Base-by-base conservation (phyloP, 2,113 vertebrate species). In the Apodemus speciosus region DNA sequence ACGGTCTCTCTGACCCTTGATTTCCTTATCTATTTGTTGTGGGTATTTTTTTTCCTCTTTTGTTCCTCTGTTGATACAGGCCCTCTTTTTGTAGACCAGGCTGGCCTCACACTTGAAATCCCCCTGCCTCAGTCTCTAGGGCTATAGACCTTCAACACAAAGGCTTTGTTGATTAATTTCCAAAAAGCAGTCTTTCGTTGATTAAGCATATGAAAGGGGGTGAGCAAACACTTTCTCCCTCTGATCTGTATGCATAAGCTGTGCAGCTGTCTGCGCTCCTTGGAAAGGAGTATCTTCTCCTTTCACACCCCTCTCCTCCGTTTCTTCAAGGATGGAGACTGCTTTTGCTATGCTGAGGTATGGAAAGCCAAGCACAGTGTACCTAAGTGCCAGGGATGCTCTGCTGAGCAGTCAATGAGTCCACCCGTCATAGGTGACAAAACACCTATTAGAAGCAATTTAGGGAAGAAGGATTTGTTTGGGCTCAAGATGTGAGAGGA, bases 1-100 rank as follows among this genome's bases (percentile, higher is more conserved):
- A 79, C 38, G 58, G 91, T 71, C 43, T 84, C 69, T 76, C 80
- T 62, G 58, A 93, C 40, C 38, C n/a, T 94, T 6, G 6, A 7
- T 81, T 90, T 85, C 49, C 68, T 93, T 56, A 83, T 64, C 35
- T 93, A 15, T 84, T 91, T 92, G 32, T 51, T 91, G 71, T 49
- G n/a, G 40, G 68, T 91, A 80, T 53, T 73, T 66, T 89, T 77
- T 5, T 27, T n/a, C 35, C 35, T 38, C 32, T 71, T 27, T 38
- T 9, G 8, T n/a, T 53, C 27, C 8, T 53, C 71, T 53, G 3
- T 87, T 56, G 66, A 72, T 18, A 87, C 3, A 87, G 35, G 32
- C 51, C 38, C n/a, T 72, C 15, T 16, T 38, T 72, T 87, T 40
- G 4, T 30, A 56, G 21, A 18, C 8, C 46, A 38, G 21, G 35